Evolutionary conservation across 1,140 invertebrate genomes (phyloP).

Genomic region (Aphelenchoides besseyi): DNA sequence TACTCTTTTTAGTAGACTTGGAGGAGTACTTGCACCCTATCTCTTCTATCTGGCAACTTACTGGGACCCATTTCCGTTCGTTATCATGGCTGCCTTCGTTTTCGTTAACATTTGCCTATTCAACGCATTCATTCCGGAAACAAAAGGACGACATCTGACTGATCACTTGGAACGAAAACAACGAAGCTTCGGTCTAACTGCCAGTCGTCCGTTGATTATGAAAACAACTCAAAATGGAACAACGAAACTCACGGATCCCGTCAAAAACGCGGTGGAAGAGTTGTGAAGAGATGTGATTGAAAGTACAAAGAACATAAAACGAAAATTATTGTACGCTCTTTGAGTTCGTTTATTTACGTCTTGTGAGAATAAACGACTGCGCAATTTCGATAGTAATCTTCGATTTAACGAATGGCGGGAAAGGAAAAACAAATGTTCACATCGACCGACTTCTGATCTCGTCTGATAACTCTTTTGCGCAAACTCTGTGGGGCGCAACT

Average conservation of each 20-base stretch:
- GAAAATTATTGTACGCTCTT: too few species aligned
- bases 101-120: slow-evolving; percentile 39
- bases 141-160: slow-evolving; percentile 32
- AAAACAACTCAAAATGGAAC: background rate
- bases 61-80: slow-evolving; percentile 42
- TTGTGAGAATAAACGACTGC: background rate
- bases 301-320: background rate
- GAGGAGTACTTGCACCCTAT: slow-evolving; percentile 44
- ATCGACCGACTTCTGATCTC: too few species aligned
- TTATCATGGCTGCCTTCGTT: slow-evolving; percentile 46
- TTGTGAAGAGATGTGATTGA: slow-evolving; percentile 5
- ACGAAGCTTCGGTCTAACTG: background rate
- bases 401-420: background rate
- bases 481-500: too few species aligned
- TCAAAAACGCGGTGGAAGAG: too few species aligned
- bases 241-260: background rate
- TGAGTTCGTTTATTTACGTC: too few species aligned
- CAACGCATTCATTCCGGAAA: slow-evolving; percentile 45
- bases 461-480: too few species aligned
- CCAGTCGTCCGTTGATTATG: background rate
- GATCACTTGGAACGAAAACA: slow-evolving; percentile 36
- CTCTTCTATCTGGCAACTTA: slow-evolving; percentile 46
- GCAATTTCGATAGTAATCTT: background rate
- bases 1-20: slow-evolving; percentile 36
- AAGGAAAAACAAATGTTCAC: slow-evolving; percentile 4